phyloP scores from a whole-genome alignment of 2,113 vertebrate genomes.

The Bubo scandiacus region DNA sequence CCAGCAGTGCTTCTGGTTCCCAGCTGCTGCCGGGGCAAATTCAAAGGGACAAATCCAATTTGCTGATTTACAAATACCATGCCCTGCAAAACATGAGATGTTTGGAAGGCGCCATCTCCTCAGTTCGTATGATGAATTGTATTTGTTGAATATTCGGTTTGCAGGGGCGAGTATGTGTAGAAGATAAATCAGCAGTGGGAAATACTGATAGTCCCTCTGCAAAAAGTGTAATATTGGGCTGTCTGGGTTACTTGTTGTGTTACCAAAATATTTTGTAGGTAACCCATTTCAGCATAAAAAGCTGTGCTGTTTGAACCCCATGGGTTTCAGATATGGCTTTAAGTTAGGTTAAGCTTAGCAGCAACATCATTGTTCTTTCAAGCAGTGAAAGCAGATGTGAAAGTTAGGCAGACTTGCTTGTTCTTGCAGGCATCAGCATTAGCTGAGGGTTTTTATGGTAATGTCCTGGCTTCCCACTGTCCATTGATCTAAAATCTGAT shows the following conservation, averaged over 20 bases:
- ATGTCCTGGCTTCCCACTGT: not conserved
- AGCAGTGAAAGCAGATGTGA: not conserved
- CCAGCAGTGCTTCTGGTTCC: not conserved
- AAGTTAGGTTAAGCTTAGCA: not conserved
- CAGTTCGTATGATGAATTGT: not conserved
- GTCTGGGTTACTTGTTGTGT: not conserved
- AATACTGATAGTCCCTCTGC: not conserved
- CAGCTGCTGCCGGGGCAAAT: not conserved
- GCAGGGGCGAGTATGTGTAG: rapidly evolving
- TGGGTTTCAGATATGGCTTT: not conserved
- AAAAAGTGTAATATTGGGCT: not conserved
- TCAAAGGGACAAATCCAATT: not conserved
- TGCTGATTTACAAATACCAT: not conserved
- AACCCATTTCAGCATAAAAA: not conserved
- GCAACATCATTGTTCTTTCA: not conserved
- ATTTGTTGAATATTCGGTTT: not conserved
- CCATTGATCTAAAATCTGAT: not conserved
- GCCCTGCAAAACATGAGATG: not conserved
- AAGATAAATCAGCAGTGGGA: not conserved
- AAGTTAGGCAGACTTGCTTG: not conserved
- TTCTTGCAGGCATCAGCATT: not conserved
- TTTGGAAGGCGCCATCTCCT: not conserved
- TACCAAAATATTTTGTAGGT: not conserved
- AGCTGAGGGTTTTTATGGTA: not conserved
- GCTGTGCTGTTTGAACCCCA: not conserved